Conservation (phyloP, 2,888 invertebrate genomes). For the Dolomedes plantarius region DNA sequence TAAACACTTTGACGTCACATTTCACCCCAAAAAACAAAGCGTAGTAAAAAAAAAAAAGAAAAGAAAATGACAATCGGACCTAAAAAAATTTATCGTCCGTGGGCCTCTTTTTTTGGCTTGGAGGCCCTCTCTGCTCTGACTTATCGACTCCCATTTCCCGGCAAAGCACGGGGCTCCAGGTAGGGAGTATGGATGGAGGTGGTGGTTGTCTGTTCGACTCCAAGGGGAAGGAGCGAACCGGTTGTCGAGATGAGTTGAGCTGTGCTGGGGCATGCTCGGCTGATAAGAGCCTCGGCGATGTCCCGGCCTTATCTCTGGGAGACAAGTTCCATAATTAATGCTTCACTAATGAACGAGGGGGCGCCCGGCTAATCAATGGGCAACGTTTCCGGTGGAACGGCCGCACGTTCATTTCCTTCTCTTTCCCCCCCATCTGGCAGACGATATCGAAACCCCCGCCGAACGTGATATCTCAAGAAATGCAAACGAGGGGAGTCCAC, state of each 20-base stretch:
- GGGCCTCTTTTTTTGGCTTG: too few species aligned
- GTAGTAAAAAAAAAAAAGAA: too few species aligned
- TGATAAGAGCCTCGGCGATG: constrained; percentile 60
- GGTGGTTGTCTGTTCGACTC: too few species aligned
- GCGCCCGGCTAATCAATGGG: constrained; percentile 65
- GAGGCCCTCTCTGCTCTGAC: too few species aligned
- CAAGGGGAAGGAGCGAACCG: not conserved
- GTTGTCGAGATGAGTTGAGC: not conserved
- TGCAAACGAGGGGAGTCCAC: constrained; percentile 38
- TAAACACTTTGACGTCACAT: too few species aligned
- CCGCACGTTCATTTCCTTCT: constrained; percentile 43
- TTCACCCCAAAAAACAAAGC: too few species aligned
- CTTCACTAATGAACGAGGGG: constrained; percentile 68
- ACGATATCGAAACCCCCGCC: constrained; percentile 32
- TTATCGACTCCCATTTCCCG: too few species aligned
- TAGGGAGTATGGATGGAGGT: too few species aligned
- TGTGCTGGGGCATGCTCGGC: constrained; percentile 18
- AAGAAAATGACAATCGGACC: too few species aligned
- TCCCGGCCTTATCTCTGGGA: constrained; percentile 63
- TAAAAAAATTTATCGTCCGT: too few species aligned
- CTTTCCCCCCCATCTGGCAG: constrained; percentile 14
- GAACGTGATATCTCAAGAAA: constrained; percentile 69
- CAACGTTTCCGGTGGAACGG: constrained; percentile 60
- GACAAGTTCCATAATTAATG: constrained; percentile 71
- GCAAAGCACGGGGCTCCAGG: too few species aligned